Percentiles rank a stretch among this genome's conserved stretches.
Evolutionary conservation across 2,113 vertebrate genomes (phyloP).

Genomic region (Hyaena hyaena): DNA sequence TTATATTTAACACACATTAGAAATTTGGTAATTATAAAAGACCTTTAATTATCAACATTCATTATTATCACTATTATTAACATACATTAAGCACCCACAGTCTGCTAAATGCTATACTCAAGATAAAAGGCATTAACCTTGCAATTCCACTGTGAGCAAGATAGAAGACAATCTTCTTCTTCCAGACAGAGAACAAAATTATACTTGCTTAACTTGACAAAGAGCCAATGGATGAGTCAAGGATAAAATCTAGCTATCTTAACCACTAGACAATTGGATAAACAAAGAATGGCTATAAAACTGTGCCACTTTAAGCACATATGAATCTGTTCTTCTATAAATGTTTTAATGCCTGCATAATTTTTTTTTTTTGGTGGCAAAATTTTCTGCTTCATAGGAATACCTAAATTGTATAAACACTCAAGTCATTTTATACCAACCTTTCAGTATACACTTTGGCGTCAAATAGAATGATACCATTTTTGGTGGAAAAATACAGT

Average conservation of each 20-base stretch:
- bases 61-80: constrained; percentile 81
- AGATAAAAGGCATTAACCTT: constrained; percentile 77
- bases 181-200: constrained; percentile 62
- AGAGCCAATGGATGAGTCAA: constrained; percentile 55
- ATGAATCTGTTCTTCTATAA: constrained; percentile 49
- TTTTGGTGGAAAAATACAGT: constrained; percentile 48
- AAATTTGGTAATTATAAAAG: constrained; percentile 77
- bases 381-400: constrained; percentile 31
- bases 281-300: constrained; percentile 64
- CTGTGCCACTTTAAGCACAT: constrained; percentile 21
- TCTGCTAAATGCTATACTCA: constrained; percentile 70
- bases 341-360: constrained; percentile 40
- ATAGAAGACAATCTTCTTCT: constrained; percentile 66
- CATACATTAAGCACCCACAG: constrained; percentile 75
- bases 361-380: background rate
- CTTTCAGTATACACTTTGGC: constrained; percentile 15
- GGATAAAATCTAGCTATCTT: constrained; percentile 52
- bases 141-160: constrained; percentile 67
- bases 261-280: constrained; percentile 61
- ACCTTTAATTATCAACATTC: constrained; percentile 80
- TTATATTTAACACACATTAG: constrained; percentile 77
- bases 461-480: background rate
- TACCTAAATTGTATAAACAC: constrained; percentile 55
- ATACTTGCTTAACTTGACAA: constrained; percentile 57
- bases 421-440: constrained; percentile 50